Conservation (phyloP, 2,888 invertebrate genomes). For the Andrena bicolor region DNA sequence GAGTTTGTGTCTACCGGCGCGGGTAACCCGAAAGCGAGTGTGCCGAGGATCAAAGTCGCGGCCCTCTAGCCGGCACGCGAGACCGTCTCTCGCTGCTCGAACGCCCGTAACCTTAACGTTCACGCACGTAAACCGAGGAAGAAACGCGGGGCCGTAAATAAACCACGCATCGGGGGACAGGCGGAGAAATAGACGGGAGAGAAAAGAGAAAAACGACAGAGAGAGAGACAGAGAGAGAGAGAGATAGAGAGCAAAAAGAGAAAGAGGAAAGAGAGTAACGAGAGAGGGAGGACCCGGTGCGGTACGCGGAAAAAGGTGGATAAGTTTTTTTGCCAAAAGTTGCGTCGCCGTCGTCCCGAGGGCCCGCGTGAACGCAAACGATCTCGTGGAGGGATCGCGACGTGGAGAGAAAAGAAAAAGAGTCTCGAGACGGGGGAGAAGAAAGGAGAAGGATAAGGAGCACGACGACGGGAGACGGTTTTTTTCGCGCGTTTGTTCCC, state of each 20-base stretch:
- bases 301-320: neutral
- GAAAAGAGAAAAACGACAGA: conserved; percentile 16
- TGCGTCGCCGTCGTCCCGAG: neutral
- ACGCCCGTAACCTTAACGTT: conserved; percentile 38
- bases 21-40: conserved; percentile 80
- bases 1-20: conserved; percentile 83
- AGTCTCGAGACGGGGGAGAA: neutral
- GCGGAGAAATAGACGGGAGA: conserved; percentile 35
- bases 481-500: conserved; percentile 49
- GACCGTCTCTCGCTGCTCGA: conserved; percentile 76
- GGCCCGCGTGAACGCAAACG: conserved; percentile 7
- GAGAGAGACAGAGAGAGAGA: neutral
- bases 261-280: neutral
- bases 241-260: too few species aligned
- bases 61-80: conserved; percentile 78
- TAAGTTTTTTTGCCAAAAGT: conserved; percentile 6
- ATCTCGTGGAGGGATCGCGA: conserved; percentile 32
- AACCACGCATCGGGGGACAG: conserved; percentile 53
- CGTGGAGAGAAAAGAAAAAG: conserved; percentile 29
- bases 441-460: conserved; percentile 28
- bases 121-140: conserved; percentile 47
- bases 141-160: conserved; percentile 47
- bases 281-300: neutral
- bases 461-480: conserved; percentile 33
- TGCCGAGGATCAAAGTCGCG: conserved; percentile 77